Conservation (phyloP, 2,888 invertebrate genomes). For the Endotricha flammealis region DNA sequence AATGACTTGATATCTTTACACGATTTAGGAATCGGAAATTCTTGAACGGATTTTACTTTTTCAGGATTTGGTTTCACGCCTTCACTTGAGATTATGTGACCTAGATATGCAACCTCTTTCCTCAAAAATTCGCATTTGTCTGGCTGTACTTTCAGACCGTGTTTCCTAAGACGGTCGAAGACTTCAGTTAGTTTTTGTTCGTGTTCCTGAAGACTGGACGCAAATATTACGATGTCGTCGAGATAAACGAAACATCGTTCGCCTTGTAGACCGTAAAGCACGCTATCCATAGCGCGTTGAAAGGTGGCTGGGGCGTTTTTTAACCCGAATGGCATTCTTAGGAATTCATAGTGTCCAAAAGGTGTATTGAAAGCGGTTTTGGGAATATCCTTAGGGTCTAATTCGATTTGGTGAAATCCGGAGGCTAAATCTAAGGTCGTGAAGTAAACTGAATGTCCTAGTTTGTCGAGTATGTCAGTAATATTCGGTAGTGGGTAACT, state of each 20-base stretch:
- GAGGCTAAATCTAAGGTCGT: constrained; percentile 16
- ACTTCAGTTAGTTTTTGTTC: constrained; percentile 28
- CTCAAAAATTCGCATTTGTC: constrained; percentile 13
- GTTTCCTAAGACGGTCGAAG: constrained; percentile 20
- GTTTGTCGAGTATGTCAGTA: too few relatives aligned
- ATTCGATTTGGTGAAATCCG: constrained; percentile 16
- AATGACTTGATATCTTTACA: constrained; percentile 30
- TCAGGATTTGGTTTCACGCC: constrained; percentile 23
- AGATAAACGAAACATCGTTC: constrained; percentile 27
- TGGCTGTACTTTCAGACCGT: constrained; percentile 9
- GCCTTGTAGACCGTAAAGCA: constrained; percentile 25
- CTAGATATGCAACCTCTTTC: constrained; percentile 11
- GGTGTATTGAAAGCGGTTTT: constrained; percentile 32
- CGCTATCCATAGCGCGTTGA: constrained; percentile 30
- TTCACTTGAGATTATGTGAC: constrained; percentile 18
- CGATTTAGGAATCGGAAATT: constrained; percentile 22
- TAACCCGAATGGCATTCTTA: constrained; percentile 31
- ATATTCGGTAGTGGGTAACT: too few relatives aligned
- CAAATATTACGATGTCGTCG: constrained; percentile 30
- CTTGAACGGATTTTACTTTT: constrained; percentile 20
- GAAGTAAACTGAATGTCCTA: constrained; percentile 16
- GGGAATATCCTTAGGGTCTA: constrained; percentile 18
- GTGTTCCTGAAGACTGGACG: constrained; percentile 30
- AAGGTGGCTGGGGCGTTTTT: constrained; percentile 32
- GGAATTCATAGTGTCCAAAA: constrained; percentile 28